Evolutionary conservation across 2,888 invertebrate genomes (phyloP).

Genomic region (Caenorhabditis plicata): DNA sequence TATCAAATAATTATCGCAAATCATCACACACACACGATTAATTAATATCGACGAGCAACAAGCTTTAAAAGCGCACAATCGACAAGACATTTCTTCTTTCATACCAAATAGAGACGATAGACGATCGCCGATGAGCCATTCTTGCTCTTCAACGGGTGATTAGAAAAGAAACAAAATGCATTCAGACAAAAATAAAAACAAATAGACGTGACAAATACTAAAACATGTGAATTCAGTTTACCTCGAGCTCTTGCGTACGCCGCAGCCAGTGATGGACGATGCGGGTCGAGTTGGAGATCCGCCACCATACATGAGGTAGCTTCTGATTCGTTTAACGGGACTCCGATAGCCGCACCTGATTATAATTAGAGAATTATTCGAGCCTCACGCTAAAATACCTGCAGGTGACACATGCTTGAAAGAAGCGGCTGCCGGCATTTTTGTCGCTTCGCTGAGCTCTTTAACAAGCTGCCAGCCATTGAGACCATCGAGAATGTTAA

Average conservation of each 20-base stretch:
- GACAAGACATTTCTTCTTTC: constrained; percentile 27
- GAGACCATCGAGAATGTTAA: constrained; percentile 93
- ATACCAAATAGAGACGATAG: constrained; percentile 6
- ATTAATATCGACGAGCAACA: no score
- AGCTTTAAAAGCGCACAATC: no score
- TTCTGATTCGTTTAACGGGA: constrained; percentile 77
- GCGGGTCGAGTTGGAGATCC: constrained; percentile 73
- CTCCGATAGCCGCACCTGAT: constrained; percentile 82
- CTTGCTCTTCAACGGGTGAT: constrained; percentile 21
- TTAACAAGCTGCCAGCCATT: constrained; percentile 95
- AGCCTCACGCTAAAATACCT: constrained; percentile 15
- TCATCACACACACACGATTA: no score
- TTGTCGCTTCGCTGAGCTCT: constrained; percentile 80
- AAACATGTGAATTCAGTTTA: constrained; percentile 10
- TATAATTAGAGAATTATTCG: constrained; percentile 9
- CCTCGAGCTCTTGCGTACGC: constrained; percentile 93
- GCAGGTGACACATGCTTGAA: constrained; percentile 99
- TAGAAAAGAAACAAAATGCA: constrained; percentile 1
- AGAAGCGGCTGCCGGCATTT: constrained; percentile 82
- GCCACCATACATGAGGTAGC: constrained; percentile 90
- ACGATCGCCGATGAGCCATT: constrained; percentile 35
- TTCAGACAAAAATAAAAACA: not conserved
- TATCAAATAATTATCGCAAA: no score
- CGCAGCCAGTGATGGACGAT: constrained; percentile 73
- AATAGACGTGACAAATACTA: constrained; percentile 6